phyloP scores from a whole-genome alignment of 2,797 vertebrate species.

The Propithecus deckenii region DNA sequence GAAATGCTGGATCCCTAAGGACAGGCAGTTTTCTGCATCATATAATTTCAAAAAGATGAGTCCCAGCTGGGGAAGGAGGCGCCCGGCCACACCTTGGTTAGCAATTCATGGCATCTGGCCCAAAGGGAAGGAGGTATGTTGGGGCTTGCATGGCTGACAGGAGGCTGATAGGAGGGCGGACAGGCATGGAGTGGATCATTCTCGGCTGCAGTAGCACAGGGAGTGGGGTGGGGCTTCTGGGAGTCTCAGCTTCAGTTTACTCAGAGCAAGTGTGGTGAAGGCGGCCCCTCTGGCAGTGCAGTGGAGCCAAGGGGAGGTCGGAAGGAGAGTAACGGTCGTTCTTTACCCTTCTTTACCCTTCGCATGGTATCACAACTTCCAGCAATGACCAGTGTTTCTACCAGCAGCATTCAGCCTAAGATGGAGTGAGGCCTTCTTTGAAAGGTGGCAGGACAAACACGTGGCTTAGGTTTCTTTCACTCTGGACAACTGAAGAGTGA shows the following conservation, averaged over 20 bases:
- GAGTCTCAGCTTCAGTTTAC: conserved; percentile 54
- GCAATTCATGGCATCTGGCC: conserved; percentile 85
- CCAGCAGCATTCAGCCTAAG: neutral
- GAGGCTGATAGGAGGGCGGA: conserved; percentile 57
- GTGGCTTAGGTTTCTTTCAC: neutral
- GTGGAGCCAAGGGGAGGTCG: neutral
- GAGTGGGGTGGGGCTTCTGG: conserved; percentile 31
- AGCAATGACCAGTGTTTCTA: neutral
- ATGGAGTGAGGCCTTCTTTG: neutral
- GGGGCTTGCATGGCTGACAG: conserved; percentile 79
- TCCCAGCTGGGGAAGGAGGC: conserved; percentile 58
- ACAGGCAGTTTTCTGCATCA: conserved; percentile 33
- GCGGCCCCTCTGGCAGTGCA: neutral
- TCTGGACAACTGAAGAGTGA: neutral
- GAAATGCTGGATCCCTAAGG: neutral
- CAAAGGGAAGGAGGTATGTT: conserved; percentile 80
- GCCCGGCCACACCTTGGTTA: conserved; percentile 85
- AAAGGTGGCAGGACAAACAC: neutral
- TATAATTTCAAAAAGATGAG: conserved; percentile 55
- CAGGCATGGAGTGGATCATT: conserved; percentile 65
- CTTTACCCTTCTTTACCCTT: neutral
- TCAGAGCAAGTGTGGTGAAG: neutral
- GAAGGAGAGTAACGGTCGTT: neutral
- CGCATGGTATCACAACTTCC: neutral
- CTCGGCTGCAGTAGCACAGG: conserved; percentile 51